Base-by-base conservation (phyloP, 2,888 invertebrate species). In the Dexiosoma caninum region DNA sequence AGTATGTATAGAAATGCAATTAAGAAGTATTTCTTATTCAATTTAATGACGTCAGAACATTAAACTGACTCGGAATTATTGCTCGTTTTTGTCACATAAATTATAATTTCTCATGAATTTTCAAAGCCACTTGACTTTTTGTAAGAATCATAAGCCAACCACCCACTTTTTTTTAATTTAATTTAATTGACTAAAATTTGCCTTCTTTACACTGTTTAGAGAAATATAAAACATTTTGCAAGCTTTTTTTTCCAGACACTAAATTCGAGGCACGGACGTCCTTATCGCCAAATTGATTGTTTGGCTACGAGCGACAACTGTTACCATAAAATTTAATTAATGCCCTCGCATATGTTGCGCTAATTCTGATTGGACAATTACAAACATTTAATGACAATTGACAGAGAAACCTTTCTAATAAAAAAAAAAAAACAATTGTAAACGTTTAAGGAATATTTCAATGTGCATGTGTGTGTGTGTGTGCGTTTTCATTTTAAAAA, bases 331-430 rank as follows among this genome's bases (percentile, higher is more conserved):
- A 84, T 83, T 84, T 83, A 84, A 82, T 66, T 64, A 83, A 78
- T 60, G 78, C 44, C 64, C 72, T 70, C 49, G 85, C 85, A 84
- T 85, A 86, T 86, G 82, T 85, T 85, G 85, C 85, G 85, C 83
- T 69, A 71, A 78, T 81, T 75, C 69, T 76, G 49, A 40, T 7
- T n/a, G 55, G 46, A 80, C 81, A 82, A 71, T 77, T 67, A 71
- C 66, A 55, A 49, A 35, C 70, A 80, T 71, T 80, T 72, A 59
- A 66, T 27, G 35, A 37, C 66, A 62, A 67, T 57, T 67, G 51
- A 14, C 10, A 37, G 42, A 55, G 35, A 62, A 78, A 81, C 78
- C 60, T 78, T 74, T 67, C 21, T 32, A 49, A 32, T 55, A 35
- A 64, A 69, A 62, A n/a, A n/a, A n/a, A n/a, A n/a, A n/a, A n/a